Evolutionary conservation across 2,888 invertebrate genomes (phyloP), one percentile per base, ranked within the genome.

Genomic region (Panopea generosa): DNA sequence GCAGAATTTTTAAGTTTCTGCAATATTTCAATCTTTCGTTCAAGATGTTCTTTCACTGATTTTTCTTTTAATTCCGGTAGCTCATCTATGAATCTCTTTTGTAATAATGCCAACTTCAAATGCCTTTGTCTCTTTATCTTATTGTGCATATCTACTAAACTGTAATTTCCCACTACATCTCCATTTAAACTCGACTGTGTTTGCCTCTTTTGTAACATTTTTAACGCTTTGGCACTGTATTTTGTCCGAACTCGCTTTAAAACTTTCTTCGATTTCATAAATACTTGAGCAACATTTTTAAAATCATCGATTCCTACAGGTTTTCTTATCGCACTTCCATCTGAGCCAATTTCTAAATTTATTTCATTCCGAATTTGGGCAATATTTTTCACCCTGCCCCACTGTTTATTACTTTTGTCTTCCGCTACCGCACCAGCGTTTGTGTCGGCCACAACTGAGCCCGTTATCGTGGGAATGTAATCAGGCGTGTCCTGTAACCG

Each of bases 401-500:
- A 77, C 38, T 68, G 59, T 49, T 69, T 77, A 14, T 53, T 55
- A 11, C 20, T 43, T 18, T 16, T 45, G 20, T 47, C 49, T 16
- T 49, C 40, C n/a, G 20, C 3, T 7, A 11, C 29, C 14, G 1
- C 7, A 24, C 26, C 22, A 40, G 52, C 49, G 55, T 22, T 11
- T 38, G 24, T 16, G 18, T 18, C 57, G 4, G 16, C 67, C 7
- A 76, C 38, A 4, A 53, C 61, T 0, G 53, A 38, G 4, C 52
- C 49, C 9, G 63, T 61, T 7, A 79, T 29, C 22, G 69, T 79
- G 0, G 79, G 79, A 55, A 79, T 79, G 55, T 79, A 79, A 40
- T 79, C 79, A 16, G 77, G 77, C 3, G 77, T 73, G 18, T 57
- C 27, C 6, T 59, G 43, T 7, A 67, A 18, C 6, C 68, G 63